Evolutionary conservation across 1,140 invertebrate genomes (phyloP).

Genomic region (Drosophila elegans): DNA sequence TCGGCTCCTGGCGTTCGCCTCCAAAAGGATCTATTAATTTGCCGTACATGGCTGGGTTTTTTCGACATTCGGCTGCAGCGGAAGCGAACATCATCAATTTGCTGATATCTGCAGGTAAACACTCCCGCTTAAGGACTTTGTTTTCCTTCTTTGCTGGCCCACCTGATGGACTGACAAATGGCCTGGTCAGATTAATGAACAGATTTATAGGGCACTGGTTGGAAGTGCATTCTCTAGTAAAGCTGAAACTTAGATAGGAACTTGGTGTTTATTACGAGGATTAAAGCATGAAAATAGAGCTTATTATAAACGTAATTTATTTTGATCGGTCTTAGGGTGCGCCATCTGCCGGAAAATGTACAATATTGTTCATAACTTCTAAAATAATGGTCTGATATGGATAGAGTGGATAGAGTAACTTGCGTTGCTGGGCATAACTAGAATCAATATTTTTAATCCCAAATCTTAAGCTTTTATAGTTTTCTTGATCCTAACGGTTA

Average conservation of each 20-base stretch:
- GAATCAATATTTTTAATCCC: too few species aligned
- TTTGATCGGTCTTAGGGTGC: too few species aligned
- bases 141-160: conserved; percentile 1
- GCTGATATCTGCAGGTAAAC: conserved; percentile 54
- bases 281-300: not conserved
- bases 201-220: conserved; percentile 17
- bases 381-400: too few species aligned
- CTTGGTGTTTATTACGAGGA: conserved; percentile 4
- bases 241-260: not conserved
- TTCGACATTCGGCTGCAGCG: conserved; percentile 7
- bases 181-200: conserved; percentile 30
- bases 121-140: conserved; percentile 16
- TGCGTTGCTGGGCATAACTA: too few species aligned
- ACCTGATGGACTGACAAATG: conserved; percentile 59
- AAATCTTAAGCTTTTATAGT: too few species aligned
- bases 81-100: conserved; percentile 66
- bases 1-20: not conserved
- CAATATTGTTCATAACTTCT: too few species aligned
- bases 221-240: not conserved
- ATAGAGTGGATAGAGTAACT: too few species aligned
- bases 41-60: conserved; percentile 48
- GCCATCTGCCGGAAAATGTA: too few species aligned
- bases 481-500: too few species aligned
- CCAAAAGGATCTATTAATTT: conserved; percentile 66
- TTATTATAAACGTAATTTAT: not conserved